Base-by-base conservation (phyloP, 30 jellyfish, hydroid and myxozoan species). In the Morbakka virulenta region DNA sequence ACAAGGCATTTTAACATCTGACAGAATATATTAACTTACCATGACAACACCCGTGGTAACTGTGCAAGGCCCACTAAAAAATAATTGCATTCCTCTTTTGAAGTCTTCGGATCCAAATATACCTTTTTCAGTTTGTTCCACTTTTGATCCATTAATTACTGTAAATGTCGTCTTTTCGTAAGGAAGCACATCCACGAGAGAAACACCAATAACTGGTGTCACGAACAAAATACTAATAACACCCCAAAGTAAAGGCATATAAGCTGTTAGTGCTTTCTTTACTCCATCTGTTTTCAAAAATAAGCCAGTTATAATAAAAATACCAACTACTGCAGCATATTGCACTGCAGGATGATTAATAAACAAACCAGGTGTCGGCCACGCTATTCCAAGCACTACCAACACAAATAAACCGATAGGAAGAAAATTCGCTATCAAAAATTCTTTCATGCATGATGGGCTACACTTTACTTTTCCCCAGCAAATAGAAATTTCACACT, bases 41-140 rank as follows among this genome's bases (percentile, higher is more conserved):
- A 92, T 92, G 4, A 92, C 79, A 21, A 92, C 96, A 11, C 98
- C 98, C 62, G 95, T 85, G 3, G 96, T 74, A 2, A 92, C 66
- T 11, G 98, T 92, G 72, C 98, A 85, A 1, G 98, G 98, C 52
- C 81, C 87, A 49, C 84, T 30, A 76, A 86, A 92, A 64, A 69
- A 92, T 69, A 92, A 30, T 74, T 86, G 89, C 28, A 92, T 70
- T 67, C 98, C 98, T 77, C 85, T 72, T 51, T 80, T 74, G 71
- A 82, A 81, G 32, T 87, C 96, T 25, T 77, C 64, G 28, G 94
- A 74, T n/a, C 96, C 96, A 26, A 87, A 79, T 27, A 67, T 71
- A 12, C 76, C 93, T 47, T 28, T 68, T 26, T 78, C 78, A 6
- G 65, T 83, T 0, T 80, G 76, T 2, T 79, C 83, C 32, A 61